Base-by-base conservation (phyloP, 2,888 invertebrate genomes). In the Acanthosoma haemorrhoidale region DNA sequence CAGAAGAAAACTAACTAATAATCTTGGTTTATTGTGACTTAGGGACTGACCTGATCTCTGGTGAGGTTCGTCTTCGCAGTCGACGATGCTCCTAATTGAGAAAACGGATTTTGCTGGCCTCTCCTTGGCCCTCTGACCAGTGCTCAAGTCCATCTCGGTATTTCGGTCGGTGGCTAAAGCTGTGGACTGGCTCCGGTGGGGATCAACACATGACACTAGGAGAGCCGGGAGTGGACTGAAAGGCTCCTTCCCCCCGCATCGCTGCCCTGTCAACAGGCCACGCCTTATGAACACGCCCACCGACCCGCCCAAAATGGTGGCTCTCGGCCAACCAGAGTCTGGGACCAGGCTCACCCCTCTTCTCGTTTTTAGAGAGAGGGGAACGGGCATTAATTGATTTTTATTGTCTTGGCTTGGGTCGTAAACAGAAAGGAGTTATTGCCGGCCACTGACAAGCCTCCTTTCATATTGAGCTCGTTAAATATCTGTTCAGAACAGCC, bases 81-180 rank as follows among this genome's bases (percentile, higher is more conserved):
- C 83, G 41, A 85, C 85, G 58, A 85, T 79, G 75, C 84, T 85
- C 66, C 85, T 78, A 69, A 85, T 85, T 70, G 84, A 84, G 77
- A 85, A 85, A 64, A 85, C 84, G 70, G 84, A 84, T 75, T 85
- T 85, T 25, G 85, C 85, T 9, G 83, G 82, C 36, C 85, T 79
- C 59, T 83, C 80, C 75, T 84, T 84, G 51, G 74, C 74, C n/a
- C 76, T 73, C 43, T 75, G 72, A 31, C 76, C 72, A 5, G 77
- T 77, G 57, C 75, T 76, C 60, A 77, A 73, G 72, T 77, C 77
- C 77, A 77, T 77, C 25, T n/a, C 63, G 34, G 18, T 18, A 29
- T 39, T 39, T 63, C 68, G 51, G 60, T 68, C 43, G 61, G 32
- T 32, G 11, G 16, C 43, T 38, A 59, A 38, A 64, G 51, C 21